Conservation (phyloP, 2,113 vertebrate species). For the Smithornis capensis region DNA sequence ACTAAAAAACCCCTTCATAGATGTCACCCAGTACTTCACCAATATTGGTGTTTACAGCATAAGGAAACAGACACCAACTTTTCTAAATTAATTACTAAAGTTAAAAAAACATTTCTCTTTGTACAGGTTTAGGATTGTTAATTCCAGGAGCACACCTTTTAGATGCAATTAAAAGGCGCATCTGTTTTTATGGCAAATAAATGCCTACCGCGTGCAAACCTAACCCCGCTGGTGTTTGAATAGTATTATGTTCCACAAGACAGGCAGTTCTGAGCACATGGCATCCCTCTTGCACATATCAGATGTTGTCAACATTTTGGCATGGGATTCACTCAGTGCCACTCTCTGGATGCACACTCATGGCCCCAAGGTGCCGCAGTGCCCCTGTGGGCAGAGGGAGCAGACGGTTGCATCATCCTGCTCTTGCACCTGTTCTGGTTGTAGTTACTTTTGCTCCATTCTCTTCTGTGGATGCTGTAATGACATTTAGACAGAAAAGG, state of each 20-base stretch:
- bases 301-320: neutral
- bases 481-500: neutral
- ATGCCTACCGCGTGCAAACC: neutral
- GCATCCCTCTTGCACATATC: neutral
- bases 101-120: neutral
- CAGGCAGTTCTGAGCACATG: neutral
- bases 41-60: neutral
- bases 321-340: neutral
- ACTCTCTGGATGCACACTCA: neutral
- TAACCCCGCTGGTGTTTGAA: neutral
- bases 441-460: neutral
- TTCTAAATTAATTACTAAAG: neutral
- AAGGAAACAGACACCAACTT: neutral
- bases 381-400: neutral
- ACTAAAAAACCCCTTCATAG: neutral
- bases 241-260: neutral
- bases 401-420: neutral
- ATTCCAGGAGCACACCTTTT: neutral
- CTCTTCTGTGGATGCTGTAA: neutral
- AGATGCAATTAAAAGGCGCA: neutral
- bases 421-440: neutral
- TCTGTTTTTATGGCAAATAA: neutral
- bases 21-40: neutral
- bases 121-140: neutral
- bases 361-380: accelerated